Conservation (phyloP, 2,888 invertebrate genomes). For the Mythimna lalbum region DNA sequence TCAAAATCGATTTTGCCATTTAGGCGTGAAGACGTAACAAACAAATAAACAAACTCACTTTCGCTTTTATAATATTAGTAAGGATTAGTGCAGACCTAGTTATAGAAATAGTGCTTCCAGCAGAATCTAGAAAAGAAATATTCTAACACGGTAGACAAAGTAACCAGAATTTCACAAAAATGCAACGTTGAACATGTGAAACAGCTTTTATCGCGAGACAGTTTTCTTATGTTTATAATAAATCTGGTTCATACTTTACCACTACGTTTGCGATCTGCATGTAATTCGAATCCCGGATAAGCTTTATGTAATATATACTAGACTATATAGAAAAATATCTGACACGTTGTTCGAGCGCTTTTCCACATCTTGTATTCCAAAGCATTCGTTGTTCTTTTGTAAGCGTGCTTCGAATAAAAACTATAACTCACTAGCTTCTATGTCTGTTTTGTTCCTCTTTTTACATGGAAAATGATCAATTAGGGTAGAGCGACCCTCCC, state of each 20-base stretch:
- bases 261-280: constrained; percentile 5
- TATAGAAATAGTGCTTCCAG: too few species aligned
- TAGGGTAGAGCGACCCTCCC: too few species aligned
- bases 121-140: too few species aligned
- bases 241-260: not conserved
- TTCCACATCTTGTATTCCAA: constrained; percentile 8
- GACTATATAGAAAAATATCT: not conserved
- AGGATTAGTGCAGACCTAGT: too few species aligned
- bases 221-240: constrained; percentile 14
- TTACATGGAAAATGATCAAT: too few species aligned
- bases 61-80: too few species aligned
- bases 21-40: too few species aligned
- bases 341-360: not conserved
- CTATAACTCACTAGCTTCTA: not conserved
- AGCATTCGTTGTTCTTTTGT: not conserved
- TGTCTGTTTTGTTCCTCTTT: too few species aligned
- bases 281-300: not conserved
- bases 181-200: not conserved
- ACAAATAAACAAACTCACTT: too few species aligned
- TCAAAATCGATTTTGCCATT: too few species aligned
- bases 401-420: not conserved
- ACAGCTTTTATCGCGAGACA: not conserved
- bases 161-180: not conserved
- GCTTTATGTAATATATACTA: constrained; percentile 1
- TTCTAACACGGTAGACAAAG: not conserved